Evolutionary conservation across 2,888 invertebrate genomes (phyloP).

Genomic region (Cloeon dipterum): DNA sequence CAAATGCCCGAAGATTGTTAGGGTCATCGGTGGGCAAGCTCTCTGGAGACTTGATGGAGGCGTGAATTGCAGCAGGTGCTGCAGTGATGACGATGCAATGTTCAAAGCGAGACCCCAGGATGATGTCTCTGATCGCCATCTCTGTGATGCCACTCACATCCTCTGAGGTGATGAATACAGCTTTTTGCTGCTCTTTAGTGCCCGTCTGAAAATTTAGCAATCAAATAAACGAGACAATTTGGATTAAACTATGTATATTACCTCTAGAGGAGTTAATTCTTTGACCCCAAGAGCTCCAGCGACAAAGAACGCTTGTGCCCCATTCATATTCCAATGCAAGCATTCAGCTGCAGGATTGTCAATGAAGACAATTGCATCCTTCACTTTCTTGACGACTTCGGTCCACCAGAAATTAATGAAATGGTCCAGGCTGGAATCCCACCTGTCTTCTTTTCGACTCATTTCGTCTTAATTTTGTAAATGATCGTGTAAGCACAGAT

Average conservation of each 20-base stretch:
- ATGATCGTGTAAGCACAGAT: no score
- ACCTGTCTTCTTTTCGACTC: not conserved
- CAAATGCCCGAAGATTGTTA: conserved; percentile 9
- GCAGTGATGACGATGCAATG: conserved; percentile 34
- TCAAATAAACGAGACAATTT: no score
- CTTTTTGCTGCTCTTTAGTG: conserved; percentile 17
- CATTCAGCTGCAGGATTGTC: conserved; percentile 38
- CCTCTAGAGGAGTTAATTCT: conserved; percentile 38
- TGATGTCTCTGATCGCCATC: conserved; percentile 30
- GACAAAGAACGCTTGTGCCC: conserved; percentile 28
- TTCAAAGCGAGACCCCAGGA: conserved; percentile 32
- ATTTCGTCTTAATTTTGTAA: no score
- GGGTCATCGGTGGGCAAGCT: not conserved
- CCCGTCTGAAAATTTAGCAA: no score
- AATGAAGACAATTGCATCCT: conserved; percentile 36
- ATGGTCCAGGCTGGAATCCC: not conserved
- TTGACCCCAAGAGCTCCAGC: conserved; percentile 38
- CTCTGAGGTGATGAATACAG: conserved; percentile 31
- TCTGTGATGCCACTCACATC: conserved; percentile 28
- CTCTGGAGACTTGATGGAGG: not conserved
- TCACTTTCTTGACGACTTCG: conserved; percentile 31
- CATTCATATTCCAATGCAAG: conserved; percentile 42
- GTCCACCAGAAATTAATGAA: conserved; percentile 26
- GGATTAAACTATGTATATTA: conserved; percentile 11
- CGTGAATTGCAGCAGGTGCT: conserved; percentile 27